These are phyloP conservation scores for Caenorhabditis virilis DNA, from an alignment of 2,888 invertebrate species.

Conservation along the genomic window DNA sequence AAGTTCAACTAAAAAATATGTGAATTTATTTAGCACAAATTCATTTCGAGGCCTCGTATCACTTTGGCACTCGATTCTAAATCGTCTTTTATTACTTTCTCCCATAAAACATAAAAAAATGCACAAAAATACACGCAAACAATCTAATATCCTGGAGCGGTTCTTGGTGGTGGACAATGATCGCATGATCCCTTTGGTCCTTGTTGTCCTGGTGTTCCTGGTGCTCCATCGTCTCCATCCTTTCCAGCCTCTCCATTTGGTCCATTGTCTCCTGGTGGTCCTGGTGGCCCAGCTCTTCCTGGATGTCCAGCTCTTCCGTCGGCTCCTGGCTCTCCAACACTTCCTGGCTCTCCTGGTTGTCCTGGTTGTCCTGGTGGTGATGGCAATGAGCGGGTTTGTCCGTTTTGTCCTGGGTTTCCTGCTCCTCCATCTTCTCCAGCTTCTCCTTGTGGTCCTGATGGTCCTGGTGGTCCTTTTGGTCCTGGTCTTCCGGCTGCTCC, in stretches of 20 bases:
- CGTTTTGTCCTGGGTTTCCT: slow-evolving; percentile 52
- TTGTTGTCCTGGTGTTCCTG: slow-evolving; percentile 48
- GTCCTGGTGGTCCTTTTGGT: slow-evolving; percentile 53
- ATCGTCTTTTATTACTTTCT: too few species aligned
- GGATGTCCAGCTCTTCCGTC: slow-evolving; percentile 50
- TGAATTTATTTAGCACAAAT: too few species aligned
- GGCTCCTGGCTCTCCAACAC: slow-evolving; percentile 43
- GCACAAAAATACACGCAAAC: too few species aligned
- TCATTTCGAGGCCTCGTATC: too few species aligned
- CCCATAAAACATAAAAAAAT: too few species aligned
- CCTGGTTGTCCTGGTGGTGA: slow-evolving; percentile 52
- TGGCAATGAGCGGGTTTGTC: slow-evolving; percentile 36
- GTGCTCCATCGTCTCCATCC: slow-evolving; percentile 51
- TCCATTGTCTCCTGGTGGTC: slow-evolving; percentile 54
- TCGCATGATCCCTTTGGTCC: slow-evolving; percentile 56
- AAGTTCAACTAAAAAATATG: too few species aligned
- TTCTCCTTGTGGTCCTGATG: slow-evolving; percentile 54
- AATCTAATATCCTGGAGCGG: slow-evolving; percentile 51
- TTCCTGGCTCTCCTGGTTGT: slow-evolving; percentile 49
- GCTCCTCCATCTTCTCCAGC: slow-evolving; percentile 53
- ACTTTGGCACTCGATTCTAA: too few species aligned
- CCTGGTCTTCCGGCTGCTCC: slow-evolving; percentile 55
- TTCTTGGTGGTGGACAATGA: slow-evolving; percentile 52
- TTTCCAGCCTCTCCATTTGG: slow-evolving; percentile 53
- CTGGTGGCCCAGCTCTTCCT: slow-evolving; percentile 50